phyloP scores from a whole-genome alignment of 2,797 vertebrate species.

The Halcyon leucocephala region DNA sequence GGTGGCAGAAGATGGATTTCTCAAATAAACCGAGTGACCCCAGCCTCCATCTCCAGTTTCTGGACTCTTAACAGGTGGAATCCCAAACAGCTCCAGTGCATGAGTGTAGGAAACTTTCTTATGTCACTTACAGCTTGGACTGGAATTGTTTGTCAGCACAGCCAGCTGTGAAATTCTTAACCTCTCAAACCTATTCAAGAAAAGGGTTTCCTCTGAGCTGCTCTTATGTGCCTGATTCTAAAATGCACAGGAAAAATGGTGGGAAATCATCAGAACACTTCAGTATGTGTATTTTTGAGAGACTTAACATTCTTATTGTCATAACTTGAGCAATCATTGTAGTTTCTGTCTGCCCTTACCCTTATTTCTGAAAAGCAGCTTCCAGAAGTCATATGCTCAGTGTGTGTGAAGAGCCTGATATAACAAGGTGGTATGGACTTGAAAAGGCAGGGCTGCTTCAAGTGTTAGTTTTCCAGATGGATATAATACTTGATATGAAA shows the following conservation, averaged over 20 bases:
- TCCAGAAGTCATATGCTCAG: neutral
- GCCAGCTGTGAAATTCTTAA: constrained; percentile 3
- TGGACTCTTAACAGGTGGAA: neutral
- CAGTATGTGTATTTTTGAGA: neutral
- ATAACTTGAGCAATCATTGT: neutral
- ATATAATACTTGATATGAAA: neutral
- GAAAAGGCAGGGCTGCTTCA: neutral
- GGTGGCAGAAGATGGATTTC: neutral
- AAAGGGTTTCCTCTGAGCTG: neutral
- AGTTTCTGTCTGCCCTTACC: neutral
- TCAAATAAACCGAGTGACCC: neutral
- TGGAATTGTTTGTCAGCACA: neutral
- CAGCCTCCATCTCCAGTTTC: neutral
- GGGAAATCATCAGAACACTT: neutral
- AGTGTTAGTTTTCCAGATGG: constrained; percentile 34
- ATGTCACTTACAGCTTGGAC: neutral
- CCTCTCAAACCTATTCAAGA: neutral
- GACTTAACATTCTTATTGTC: neutral
- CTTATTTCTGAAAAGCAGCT: neutral
- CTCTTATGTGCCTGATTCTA: neutral
- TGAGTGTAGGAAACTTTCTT: neutral
- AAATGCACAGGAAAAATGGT: neutral
- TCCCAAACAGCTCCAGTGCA: neutral
- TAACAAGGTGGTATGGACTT: neutral
- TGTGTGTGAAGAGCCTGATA: neutral